Evolutionary conservation across 2,113 vertebrate species (phyloP), one percentile per base, ranked within the genome.

Genomic region (Bubo bubo): DNA sequence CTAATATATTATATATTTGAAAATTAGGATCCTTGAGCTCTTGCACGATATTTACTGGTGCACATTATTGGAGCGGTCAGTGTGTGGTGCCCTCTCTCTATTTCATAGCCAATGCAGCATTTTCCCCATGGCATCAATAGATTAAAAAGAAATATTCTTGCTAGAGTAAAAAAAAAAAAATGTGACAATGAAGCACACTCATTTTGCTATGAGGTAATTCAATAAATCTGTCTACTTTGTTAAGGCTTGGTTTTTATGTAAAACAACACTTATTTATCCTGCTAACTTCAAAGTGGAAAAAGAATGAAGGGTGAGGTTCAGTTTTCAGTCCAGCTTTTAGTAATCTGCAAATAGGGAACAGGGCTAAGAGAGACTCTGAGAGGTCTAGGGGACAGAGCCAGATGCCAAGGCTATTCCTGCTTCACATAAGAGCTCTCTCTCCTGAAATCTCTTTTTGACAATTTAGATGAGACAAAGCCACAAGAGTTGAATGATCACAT

Each of bases 181-280:
- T 10, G 80, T 88, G 91, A 94, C 94, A 97, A 96, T 47, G 37
- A 87, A 97, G 81, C 39, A 77, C 49, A 58, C 82, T 97, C 75
- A 91, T 95, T 97, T 96, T 87, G 74, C 90, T 92, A 97, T 96
- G 94, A 97, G 74, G 79, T 94, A 98, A 97, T 93, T 93, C 94
- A 97, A 98, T 96, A 98, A 97, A 98, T 97, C 94, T 95, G 75
- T 95, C 97, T 88, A n/a, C 67, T 97, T 94, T 91, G 52, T 79
- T 95, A 88, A 93, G 84, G 80, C 58, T 92, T 49, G 75, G 60
- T 19, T 94, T 97, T 97, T 92, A 94, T 79, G 79, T 96, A 97
- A 96, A 97, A 97, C n/a, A 34, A 93, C 58, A 85, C 55, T 87
- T 94, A 88, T 86, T 96, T 96, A 93, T 94, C 92, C 89, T 95